Conservation (phyloP, 2,797 vertebrate species). For the Neostethus bicornis region DNA sequence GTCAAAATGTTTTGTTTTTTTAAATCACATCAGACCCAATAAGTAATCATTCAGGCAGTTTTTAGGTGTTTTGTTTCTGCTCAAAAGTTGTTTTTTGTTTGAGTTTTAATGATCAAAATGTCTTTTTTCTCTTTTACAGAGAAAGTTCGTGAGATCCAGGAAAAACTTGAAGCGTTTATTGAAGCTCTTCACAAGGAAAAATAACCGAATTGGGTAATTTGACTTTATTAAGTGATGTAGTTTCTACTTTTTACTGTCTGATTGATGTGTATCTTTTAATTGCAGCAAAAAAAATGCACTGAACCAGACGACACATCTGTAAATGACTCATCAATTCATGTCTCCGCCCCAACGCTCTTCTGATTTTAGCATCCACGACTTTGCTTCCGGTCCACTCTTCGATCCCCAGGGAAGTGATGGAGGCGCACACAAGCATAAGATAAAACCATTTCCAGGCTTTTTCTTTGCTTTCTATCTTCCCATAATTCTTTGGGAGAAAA, state of each 20-base stretch:
- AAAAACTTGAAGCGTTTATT: constrained; percentile 99
- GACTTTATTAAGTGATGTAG: too few relatives aligned
- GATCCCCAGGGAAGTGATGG: constrained; percentile 24
- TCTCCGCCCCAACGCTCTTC: constrained; percentile 34
- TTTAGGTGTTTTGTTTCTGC: background rate
- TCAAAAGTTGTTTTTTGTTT: background rate
- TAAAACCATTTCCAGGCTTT: constrained; percentile 36
- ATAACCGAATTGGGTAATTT: constrained; percentile 75
- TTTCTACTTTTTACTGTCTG: constrained; percentile 33
- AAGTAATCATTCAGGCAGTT: background rate
- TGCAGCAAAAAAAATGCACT: constrained; percentile 62
- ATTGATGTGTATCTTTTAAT: constrained; percentile 37
- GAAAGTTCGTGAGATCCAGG: constrained; percentile 99
- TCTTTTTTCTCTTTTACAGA: constrained; percentile 76
- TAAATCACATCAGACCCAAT: too few relatives aligned
- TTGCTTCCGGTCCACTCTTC: constrained; percentile 6
- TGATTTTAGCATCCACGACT: constrained; percentile 53
- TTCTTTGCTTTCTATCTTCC: constrained; percentile 5
- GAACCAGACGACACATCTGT: constrained; percentile 59
- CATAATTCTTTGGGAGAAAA: background rate
- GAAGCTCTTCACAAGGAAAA: constrained; percentile 99
- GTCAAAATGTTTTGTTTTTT: too few relatives aligned
- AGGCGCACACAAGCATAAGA: constrained; percentile 19
- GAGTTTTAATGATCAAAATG: constrained; percentile 6
- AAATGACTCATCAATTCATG: constrained; percentile 46